Conservation (phyloP, 2,113 vertebrate genomes). For the Capra hircus region DNA sequence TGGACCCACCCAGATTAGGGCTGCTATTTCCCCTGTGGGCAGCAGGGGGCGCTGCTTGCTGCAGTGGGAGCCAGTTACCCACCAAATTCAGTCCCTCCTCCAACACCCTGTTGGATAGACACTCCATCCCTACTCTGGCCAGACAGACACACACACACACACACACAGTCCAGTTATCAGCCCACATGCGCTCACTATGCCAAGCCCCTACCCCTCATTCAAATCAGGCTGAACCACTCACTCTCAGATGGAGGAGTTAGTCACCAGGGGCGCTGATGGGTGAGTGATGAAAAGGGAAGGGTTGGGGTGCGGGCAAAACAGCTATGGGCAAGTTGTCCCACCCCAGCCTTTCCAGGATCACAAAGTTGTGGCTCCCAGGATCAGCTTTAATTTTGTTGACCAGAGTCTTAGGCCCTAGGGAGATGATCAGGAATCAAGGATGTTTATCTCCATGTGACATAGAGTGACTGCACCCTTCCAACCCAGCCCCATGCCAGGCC, state of each 20-base stretch:
- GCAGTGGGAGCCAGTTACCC: neutral
- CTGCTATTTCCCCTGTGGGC: neutral
- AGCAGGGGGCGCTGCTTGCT: neutral
- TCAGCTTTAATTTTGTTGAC: neutral
- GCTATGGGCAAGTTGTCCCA: neutral
- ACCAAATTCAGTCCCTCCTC: neutral
- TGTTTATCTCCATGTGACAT: neutral
- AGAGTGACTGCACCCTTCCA: neutral
- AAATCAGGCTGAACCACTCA: neutral
- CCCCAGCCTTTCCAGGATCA: neutral
- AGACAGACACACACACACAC: rapidly evolving
- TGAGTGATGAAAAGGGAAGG: neutral
- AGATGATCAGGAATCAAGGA: neutral
- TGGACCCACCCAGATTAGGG: neutral
- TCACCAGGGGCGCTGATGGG: neutral
- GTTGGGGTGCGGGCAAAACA: rapidly evolving
- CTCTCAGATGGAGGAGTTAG: neutral
- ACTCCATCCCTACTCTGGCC: neutral
- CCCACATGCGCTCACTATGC: neutral
- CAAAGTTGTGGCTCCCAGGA: neutral
- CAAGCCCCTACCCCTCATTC: neutral
- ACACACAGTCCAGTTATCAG: neutral
- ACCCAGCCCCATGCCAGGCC: neutral
- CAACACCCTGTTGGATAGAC: neutral
- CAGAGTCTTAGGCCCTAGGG: neutral